Conservation (phyloP, 2,797 vertebrate genomes). For the Lophotriccus pileatus region DNA sequence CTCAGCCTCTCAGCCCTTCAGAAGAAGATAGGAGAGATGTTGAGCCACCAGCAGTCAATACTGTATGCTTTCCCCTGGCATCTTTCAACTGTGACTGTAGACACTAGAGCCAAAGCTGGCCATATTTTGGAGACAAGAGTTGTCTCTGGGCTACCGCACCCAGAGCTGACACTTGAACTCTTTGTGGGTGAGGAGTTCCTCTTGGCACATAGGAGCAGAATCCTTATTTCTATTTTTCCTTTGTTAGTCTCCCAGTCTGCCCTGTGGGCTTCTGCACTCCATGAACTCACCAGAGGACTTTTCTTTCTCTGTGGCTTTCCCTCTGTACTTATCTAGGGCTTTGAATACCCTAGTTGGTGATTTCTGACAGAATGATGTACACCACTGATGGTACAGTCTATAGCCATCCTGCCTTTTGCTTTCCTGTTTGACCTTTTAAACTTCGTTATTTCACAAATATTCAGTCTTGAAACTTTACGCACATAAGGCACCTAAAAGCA, state of each 20-base stretch:
- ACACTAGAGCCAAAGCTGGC: neutral
- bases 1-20: neutral
- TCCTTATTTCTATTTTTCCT: neutral
- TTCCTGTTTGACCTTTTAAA: neutral
- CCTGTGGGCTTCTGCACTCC: neutral
- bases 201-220: neutral
- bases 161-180: neutral
- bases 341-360: neutral
- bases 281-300: neutral
- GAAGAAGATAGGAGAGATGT: neutral
- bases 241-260: neutral
- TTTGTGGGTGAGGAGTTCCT: neutral
- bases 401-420: neutral
- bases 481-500: neutral
- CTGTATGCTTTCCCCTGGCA: neutral
- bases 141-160: neutral
- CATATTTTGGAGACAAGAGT: neutral
- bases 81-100: neutral
- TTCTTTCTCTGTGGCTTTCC: neutral
- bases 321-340: neutral
- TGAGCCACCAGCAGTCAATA: neutral
- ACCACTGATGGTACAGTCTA: neutral
- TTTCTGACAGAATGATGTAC: neutral
- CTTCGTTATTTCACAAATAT: neutral
- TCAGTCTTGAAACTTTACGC: constrained; percentile 21